Evolutionary conservation across 2,113 vertebrate species (phyloP).

Genomic region (Catagonus wagneri): DNA sequence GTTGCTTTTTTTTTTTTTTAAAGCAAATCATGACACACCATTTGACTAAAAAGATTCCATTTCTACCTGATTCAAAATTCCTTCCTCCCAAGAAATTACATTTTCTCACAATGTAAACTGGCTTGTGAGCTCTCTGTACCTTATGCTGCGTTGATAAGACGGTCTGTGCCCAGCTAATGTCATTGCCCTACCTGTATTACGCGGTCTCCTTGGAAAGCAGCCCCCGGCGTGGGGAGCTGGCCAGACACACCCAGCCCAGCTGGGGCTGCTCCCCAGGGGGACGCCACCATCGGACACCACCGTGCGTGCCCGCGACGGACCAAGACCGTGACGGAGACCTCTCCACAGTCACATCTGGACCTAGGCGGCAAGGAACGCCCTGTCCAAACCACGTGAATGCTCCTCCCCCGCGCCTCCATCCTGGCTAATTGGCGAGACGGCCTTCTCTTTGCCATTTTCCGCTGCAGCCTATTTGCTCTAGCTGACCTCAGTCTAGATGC

Average conservation of each 20-base stretch:
- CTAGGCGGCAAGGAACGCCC: rapidly evolving
- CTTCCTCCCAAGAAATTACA: background rate
- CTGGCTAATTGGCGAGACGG: rapidly evolving
- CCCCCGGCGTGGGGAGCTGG: background rate
- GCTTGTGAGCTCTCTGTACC: rapidly evolving
- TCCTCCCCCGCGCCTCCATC: rapidly evolving
- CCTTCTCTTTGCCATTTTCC: background rate
- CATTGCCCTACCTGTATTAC: rapidly evolving
- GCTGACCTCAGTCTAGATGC: background rate
- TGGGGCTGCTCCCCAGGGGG: background rate
- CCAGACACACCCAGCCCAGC: too few species aligned
- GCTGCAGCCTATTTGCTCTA: background rate
- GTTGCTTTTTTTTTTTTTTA: background rate
- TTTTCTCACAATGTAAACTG: background rate
- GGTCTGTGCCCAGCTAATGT: too few species aligned
- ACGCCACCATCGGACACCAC: background rate
- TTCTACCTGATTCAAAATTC: background rate
- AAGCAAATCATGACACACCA: background rate
- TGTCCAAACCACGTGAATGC: background rate
- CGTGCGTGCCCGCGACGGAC: rapidly evolving
- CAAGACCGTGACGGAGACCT: background rate
- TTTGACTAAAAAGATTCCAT: too few species aligned
- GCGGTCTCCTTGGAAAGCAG: background rate
- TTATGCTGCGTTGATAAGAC: rapidly evolving
- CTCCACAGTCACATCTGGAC: rapidly evolving